Base-by-base conservation (phyloP, 1,140 invertebrate species). In the Heliconius eleuchia region DNA sequence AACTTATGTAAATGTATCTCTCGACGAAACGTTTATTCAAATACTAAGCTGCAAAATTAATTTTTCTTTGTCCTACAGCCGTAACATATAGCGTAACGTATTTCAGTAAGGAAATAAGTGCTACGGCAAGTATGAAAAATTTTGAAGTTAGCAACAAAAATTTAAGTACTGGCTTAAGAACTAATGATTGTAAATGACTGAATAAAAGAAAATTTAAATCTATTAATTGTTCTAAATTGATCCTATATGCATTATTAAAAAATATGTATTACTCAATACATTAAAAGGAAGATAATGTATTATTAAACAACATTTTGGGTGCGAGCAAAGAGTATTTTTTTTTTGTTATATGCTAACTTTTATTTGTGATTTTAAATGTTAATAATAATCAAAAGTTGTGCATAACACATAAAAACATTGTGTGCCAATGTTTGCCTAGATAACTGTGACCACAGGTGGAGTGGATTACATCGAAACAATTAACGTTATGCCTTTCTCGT, bases 1-100 rank as follows among this genome's bases (percentile, higher is more conserved):
- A 84, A 85, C 78, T 85, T 85, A 85, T 85, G 84, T 81, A 79
- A 85, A 85, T 85, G 76, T 78, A 75, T 72, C 75, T 81, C 79
- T 71, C 76, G 74, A 79, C 76, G 75, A 82, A 84, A 80, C 78
- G 78, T 84, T 83, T 74, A 83, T 83, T 84, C 80, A 82, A 72
- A 84, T 82, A 78, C 80, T 84, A 84, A 82, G 80, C 78, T 79
- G 78, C 73, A 77, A 81, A 83, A 83, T 83, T 83, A 83, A 79
- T 81, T 80, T 79, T 80, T 81, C 79, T 74, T 80, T 81, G 80
- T 83, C 60, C 71, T 73, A 74, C 73, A 74, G 73, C 27, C 27
- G 60, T 66, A 66, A 66, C 42, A 73, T 78, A 70, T 50, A 79
- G 42, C 66, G 66, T 75, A 74, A 42, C 73, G 74, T 79, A 55